These are phyloP conservation scores for Drepana arcuata DNA, from an alignment of 1,140 invertebrate genomes.

Conservation along the genomic window DNA sequence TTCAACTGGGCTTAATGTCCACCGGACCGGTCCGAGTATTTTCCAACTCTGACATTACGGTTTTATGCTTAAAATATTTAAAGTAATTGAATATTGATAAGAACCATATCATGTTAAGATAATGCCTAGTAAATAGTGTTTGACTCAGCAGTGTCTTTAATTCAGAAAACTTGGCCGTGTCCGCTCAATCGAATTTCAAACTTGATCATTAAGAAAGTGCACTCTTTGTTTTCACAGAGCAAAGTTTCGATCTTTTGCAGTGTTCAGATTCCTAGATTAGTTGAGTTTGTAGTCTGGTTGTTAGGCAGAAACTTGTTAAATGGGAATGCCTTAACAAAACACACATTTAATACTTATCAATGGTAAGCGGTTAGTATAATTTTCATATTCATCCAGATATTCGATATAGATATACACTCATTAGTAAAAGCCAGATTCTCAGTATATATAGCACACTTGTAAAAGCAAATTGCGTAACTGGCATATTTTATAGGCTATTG, in stretches of 20 bases:
- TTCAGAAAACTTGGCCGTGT: conserved; percentile 25
- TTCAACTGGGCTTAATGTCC: conserved; percentile 26
- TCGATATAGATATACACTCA: no score
- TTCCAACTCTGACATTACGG: conserved; percentile 17
- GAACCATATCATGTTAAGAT: conserved; percentile 16
- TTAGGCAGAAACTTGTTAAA: conserved; percentile 33
- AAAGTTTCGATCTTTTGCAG: conserved; percentile 39
- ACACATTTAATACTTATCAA: no score
- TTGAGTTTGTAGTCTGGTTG: conserved; percentile 42
- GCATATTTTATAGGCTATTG: no score
- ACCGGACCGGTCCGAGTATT: conserved; percentile 22
- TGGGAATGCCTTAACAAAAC: no score
- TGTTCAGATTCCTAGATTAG: conserved; percentile 46
- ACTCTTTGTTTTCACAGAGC: conserved; percentile 38
- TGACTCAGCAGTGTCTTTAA: conserved; percentile 9
- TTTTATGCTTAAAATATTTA: conserved; percentile 33
- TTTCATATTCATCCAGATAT: no score
- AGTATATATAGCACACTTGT: no score
- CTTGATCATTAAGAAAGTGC: conserved; percentile 30
- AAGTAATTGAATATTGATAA: conserved; percentile 30
- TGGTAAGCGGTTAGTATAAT: no score
- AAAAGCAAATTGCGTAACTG: no score
- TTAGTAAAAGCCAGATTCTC: no score
- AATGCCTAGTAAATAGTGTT: conserved; percentile 26
- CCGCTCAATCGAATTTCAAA: conserved; percentile 29